Base-by-base conservation (phyloP, 2,113 vertebrate genomes). In the Ciconia stormi region DNA sequence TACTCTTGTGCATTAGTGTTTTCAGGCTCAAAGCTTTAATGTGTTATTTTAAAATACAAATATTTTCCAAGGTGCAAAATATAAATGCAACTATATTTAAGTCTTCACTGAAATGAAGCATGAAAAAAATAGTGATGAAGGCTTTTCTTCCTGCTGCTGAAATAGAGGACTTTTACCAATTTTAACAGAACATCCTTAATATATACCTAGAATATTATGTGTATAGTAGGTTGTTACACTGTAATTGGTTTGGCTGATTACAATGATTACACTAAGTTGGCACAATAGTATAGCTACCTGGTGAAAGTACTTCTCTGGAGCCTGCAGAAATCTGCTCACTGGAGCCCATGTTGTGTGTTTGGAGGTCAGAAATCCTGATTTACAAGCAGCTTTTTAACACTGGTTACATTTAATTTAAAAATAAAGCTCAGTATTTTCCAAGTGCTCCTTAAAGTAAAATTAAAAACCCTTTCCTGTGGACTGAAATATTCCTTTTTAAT, bases 1-100 rank as follows among this genome's bases (percentile, higher is more conserved):
- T 95, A 93, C 96, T 95, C 84, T 49, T 93, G 93, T 96, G 93
- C 91, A 95, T 97, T 96, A 95, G 50, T 96, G 95, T 97, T 96
- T 97, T 82, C 89, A 95, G 77, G 84, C 94, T 96, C 89, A 85
- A 88, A 95, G 93, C 93, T 93, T 96, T 94, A 91, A 96, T 83
- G 82, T 8, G 30, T 87, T 95, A 44, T 90, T 94, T 94, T 66
- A 73, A 81, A 93, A 53, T 10, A 94, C 50, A 97, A 95, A 96
- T 91, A 95, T 97, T 97, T 96, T 95, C 52, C n/a, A 92, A 79
- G 58, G 73, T 80, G 49, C 91, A 91, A 95, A 89, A 91, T 73
- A 79, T 40, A 94, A 95, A 94, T 93, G 89, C 53, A 85, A 58
- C 61, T 72, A 10, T 76, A 84, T 86, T 92, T 89, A 86, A 94